Evolutionary conservation across 2,888 invertebrate genomes (phyloP), one percentile per base, ranked within the genome.

Genomic region (Hirtodrosophila alboralis): DNA sequence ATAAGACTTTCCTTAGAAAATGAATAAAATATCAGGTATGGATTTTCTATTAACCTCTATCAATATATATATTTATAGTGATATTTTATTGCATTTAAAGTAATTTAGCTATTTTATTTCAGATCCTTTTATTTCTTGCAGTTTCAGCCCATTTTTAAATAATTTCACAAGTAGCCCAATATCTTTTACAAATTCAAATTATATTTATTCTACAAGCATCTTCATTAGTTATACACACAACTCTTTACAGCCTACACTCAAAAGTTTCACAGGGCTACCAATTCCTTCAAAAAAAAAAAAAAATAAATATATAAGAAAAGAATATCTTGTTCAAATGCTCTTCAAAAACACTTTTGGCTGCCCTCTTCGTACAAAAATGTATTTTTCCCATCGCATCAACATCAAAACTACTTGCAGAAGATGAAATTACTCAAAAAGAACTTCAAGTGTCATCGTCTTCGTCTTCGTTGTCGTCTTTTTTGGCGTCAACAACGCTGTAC

Each of bases 351-450:
- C 13, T 21, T 31, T 28, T 6, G 43, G 30, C 43, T 14, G 31
- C 34, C 36, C 21, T 23, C 21, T n/a, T 5, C n/a, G 31, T 18
- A 26, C 18, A 31, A 13, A 36, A 53, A 72, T 49, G 45, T 21
- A 68, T 57, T 73, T 70, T 73, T 77, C 66, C 76, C 62, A 58
- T 52, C 49, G 83, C 70, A 66, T 38, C 72, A 63, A 72, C 85
- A 84, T 84, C 83, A 61, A 60, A 84, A 81, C 67, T 61, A 67
- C 73, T 72, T 48, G 64, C 83, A 69, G 65, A 75, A 79, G 76
- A 75, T 85, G 80, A 79, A 85, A 79, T 85, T 84, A 85, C 79
- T 83, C 54, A 48, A 56, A 58, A 62, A 49, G 38, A 68, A 68
- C 53, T 56, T 64, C 58, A 75, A 59, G 68, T 60, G 58, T 74